These are phyloP conservation scores for Portevinia maculata DNA, from an alignment of 2,888 invertebrate genomes.

Conservation along the genomic window DNA sequence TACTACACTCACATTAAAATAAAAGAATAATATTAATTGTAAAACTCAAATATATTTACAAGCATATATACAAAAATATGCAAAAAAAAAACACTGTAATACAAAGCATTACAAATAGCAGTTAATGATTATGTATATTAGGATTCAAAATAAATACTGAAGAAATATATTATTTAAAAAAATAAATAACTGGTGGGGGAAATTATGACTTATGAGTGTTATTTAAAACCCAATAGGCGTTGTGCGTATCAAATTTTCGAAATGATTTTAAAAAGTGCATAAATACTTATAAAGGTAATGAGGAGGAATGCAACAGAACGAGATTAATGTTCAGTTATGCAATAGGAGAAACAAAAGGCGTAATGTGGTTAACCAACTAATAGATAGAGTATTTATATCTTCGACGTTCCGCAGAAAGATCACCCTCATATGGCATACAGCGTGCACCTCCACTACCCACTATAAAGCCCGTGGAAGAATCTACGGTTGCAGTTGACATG, in stretches of 20 bases:
- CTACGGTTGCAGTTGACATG: constrained; percentile 75
- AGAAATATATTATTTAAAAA: not conserved
- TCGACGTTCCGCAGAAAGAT: constrained; percentile 76
- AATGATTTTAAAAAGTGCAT: constrained; percentile 14
- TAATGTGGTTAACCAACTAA: constrained; percentile 70
- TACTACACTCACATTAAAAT: constrained; percentile 14
- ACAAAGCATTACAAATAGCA: constrained; percentile 8
- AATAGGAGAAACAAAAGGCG: not conserved
- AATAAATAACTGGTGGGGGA: not conserved
- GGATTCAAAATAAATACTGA: constrained; percentile 12
- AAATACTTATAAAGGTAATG: not conserved
- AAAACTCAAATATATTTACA: constrained; percentile 15
- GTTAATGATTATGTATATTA: not conserved
- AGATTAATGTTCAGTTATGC: not conserved
- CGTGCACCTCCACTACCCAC: constrained; percentile 45
- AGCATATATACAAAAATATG: constrained; percentile 6
- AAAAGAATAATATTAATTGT: constrained; percentile 5
- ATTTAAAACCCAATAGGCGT: constrained; percentile 4
- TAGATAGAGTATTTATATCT: constrained; percentile 80
- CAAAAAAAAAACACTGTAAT: constrained; percentile 4
- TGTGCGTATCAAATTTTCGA: not conserved
- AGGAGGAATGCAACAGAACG: not conserved
- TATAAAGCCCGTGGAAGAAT: constrained; percentile 50
- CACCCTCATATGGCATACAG: constrained; percentile 59
- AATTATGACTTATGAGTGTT: not conserved